Base-by-base conservation (phyloP, 2,113 vertebrate genomes). In the Litocranius walleri region DNA sequence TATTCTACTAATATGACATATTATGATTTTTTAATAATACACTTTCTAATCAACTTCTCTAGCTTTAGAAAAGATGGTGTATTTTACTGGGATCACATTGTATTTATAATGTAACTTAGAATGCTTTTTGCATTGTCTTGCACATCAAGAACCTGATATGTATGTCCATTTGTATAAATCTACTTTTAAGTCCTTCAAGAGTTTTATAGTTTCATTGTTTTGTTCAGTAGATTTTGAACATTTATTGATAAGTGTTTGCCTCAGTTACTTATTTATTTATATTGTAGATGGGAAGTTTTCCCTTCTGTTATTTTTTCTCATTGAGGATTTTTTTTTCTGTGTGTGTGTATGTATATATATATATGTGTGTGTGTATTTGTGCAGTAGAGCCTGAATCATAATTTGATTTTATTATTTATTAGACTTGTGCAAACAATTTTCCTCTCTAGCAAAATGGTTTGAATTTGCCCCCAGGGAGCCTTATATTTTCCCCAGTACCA, bases 241-340 rank as follows among this genome's bases (percentile, higher is more conserved):
- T 83, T 95, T 96, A 59, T 57, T 67, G 30, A 83, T 67, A 74
- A 30, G 6, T 57, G 7, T 54, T 86, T 92, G 8, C 62, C 25
- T 54, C 19, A 13, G 4, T 91, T 89, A 77, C n/a, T 95, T 93
- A 81, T 48, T 94, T 96, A 89, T 61, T 92, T 90, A 40, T 80
- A 48, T 77, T 14, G 27, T 54, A 95, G 61, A 85, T 40, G 3
- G 11, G 33, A 45, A 3, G 21, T 54, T 91, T 97, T 74, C 14
- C 13, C 10, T 89, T 61, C 19, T 21, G 3, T 88, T 64, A 64
- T 62, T 56, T 86, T 50, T 85, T 96, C 36, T 78, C 16, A 56
- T 8, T 93, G 50, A 74, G 9, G 25, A 50, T 48, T n/a, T 84
- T 56, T 82, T 23, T 3, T 2, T 77, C 23, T 33, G 1, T 29